These are phyloP conservation scores for Panthera tigris DNA, from an alignment of 2,113 vertebrate genomes.

Conservation along the genomic window DNA sequence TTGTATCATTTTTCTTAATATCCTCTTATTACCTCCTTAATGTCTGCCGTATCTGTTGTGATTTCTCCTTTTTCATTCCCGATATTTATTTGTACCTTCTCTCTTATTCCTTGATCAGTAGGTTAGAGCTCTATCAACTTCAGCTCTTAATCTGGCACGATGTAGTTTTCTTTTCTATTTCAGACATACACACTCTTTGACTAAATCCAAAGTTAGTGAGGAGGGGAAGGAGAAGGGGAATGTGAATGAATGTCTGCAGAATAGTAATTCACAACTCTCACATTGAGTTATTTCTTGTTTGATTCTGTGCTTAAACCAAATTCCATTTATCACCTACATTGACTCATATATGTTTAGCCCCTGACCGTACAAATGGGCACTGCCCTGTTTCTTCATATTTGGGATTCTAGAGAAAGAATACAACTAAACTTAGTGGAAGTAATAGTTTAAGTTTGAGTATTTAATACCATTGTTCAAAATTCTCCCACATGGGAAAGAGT, in stretches of 20 bases:
- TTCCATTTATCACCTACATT: neutral
- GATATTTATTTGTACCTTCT: neutral
- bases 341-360: neutral
- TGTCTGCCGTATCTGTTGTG: neutral
- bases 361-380: accelerated
- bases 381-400: neutral
- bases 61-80: neutral
- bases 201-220: neutral
- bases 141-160: neutral
- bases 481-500: neutral
- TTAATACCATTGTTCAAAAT: neutral
- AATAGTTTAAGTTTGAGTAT: neutral
- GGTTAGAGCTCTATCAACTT: neutral
- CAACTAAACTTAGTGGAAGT: neutral
- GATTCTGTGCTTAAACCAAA: neutral
- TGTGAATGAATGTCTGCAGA: neutral
- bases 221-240: accelerated
- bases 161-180: neutral
- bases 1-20: neutral
- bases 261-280: neutral
- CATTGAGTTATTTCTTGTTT: neutral
- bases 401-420: neutral
- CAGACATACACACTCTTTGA: neutral
- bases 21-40: neutral
- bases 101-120: neutral